These are phyloP conservation scores for Hirtodrosophila cameraria DNA, from an alignment of 2,888 invertebrate genomes.

Conservation along the genomic window DNA sequence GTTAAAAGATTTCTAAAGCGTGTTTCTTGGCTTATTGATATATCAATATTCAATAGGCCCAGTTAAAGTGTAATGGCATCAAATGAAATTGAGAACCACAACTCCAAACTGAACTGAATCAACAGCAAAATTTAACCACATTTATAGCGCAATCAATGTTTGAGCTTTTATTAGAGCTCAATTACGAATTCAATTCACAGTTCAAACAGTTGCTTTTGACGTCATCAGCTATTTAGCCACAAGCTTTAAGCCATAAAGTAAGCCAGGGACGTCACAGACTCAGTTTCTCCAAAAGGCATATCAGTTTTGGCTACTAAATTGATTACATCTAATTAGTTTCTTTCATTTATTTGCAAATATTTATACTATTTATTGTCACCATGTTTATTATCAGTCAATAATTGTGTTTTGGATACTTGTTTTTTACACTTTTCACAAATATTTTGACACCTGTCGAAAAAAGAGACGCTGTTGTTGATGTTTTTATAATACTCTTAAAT, in stretches of 20 bases:
- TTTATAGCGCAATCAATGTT: conserved; percentile 40
- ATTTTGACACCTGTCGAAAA: conserved; percentile 59
- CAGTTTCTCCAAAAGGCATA: conserved; percentile 4
- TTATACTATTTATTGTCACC: conserved; percentile 45
- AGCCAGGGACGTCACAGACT: conserved; percentile 49
- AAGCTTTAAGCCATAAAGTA: conserved; percentile 15
- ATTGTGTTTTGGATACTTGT: conserved; percentile 8
- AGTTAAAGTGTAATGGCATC: conserved; percentile 16
- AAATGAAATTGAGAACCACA: conserved; percentile 40
- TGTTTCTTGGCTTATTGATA: conserved; percentile 25
- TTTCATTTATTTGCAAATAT: conserved; percentile 61
- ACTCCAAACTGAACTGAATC: not conserved
- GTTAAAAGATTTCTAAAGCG: conserved; percentile 37
- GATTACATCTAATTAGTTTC: conserved; percentile 33
- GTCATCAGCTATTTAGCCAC: conserved; percentile 32
- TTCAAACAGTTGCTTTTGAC: conserved; percentile 34
- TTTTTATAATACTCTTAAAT: conserved; percentile 13
- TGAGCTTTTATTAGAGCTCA: conserved; percentile 21
- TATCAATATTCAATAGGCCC: conserved; percentile 24
- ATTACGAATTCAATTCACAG: conserved; percentile 38
- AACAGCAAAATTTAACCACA: conserved; percentile 3
- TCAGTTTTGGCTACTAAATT: conserved; percentile 51
- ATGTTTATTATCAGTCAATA: conserved; percentile 28
- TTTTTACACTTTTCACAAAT: conserved; percentile 26
- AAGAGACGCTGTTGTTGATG: conserved; percentile 14